Conservation (phyloP, 2,797 vertebrate species). For the Anabacerthia variegaticeps region DNA sequence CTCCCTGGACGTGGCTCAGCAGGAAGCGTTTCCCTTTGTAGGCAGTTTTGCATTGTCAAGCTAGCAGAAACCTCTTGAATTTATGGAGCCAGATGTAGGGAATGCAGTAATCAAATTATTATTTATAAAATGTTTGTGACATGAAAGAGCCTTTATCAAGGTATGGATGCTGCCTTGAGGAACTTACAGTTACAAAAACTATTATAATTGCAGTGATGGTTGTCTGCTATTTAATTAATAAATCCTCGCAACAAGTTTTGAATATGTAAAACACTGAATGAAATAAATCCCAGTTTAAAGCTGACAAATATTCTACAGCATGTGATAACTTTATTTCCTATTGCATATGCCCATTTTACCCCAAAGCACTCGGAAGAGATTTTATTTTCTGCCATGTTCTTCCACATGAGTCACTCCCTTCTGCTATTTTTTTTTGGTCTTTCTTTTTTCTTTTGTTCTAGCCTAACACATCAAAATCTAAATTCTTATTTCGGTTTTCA, state of each 20-base stretch:
- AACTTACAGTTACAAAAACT: not conserved
- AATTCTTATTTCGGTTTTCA: not conserved
- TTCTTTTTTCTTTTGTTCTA: not conserved
- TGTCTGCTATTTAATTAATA: not conserved
- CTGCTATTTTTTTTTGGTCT: not conserved
- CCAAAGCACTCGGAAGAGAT: not conserved
- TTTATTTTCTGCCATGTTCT: not conserved
- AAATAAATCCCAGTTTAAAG: not conserved
- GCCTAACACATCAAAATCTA: not conserved
- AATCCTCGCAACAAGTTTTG: not conserved
- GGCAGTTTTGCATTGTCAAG: not conserved
- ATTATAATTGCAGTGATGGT: not conserved
- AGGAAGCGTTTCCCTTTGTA: not conserved
- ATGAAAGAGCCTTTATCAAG: not conserved
- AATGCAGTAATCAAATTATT: not conserved
- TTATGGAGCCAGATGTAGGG: not conserved
- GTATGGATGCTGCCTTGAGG: not conserved
- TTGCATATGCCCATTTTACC: not conserved
- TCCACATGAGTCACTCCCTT: not conserved
- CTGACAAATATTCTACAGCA: not conserved
- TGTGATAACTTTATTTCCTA: not conserved
- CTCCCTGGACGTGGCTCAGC: accelerated
- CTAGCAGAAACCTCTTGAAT: not conserved
- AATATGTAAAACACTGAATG: not conserved
- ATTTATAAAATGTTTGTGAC: not conserved